Evolutionary conservation across 2,888 invertebrate genomes (phyloP).

Genomic region (Coenonympha glycerion): DNA sequence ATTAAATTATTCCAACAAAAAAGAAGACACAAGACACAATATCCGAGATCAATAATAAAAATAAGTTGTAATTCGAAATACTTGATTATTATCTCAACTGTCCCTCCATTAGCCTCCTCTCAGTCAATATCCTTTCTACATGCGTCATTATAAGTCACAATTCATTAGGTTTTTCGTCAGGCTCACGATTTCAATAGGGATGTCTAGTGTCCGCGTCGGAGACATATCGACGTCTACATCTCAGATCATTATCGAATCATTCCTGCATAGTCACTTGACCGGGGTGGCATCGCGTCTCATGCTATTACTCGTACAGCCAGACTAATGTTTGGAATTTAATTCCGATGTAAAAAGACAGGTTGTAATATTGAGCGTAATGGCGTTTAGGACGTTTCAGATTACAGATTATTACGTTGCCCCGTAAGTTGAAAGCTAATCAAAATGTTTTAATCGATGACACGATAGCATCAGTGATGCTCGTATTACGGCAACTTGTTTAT

Average conservation of each 20-base stretch:
- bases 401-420: constrained; percentile 69
- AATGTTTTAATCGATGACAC: constrained; percentile 75
- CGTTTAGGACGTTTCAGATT: constrained; percentile 59
- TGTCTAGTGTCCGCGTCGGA: constrained; percentile 67
- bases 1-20: neutral
- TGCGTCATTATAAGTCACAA: constrained; percentile 73
- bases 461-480: constrained; percentile 64
- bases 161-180: constrained; percentile 73
- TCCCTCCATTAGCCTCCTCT: constrained; percentile 35
- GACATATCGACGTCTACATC: constrained; percentile 68
- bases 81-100: constrained; percentile 19
- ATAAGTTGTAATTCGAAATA: constrained; percentile 19
- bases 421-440: constrained; percentile 76
- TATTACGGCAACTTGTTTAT: constrained; percentile 36
- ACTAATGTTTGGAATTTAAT: constrained; percentile 72
- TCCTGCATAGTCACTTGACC: constrained; percentile 73
- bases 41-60: constrained; percentile 14
- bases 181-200: constrained; percentile 68
- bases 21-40: neutral
- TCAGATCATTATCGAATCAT: constrained; percentile 66
- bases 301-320: constrained; percentile 67
- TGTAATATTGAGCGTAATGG: constrained; percentile 51
- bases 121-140: constrained; percentile 53
- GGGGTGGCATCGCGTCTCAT: constrained; percentile 72
- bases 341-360: constrained; percentile 62